Conservation (phyloP, 2,888 invertebrate species). For the Endotricha flammealis region DNA sequence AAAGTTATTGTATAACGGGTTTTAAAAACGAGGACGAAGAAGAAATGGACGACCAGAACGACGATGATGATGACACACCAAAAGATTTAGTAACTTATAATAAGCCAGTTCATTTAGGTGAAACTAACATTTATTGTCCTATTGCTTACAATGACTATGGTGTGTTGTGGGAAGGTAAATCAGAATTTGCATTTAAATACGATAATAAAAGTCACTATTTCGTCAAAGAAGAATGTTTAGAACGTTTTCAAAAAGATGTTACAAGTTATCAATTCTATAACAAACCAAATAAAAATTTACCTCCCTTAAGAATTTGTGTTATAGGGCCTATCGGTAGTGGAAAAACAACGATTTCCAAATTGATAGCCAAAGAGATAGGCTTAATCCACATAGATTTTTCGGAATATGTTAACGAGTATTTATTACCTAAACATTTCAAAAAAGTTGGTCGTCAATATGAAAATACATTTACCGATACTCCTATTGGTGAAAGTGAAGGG, state of each 20-base stretch:
- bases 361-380: conserved; percentile 75
- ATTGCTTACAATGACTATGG: conserved; percentile 73
- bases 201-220: conserved; percentile 75
- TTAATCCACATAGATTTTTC: conserved; percentile 71
- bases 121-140: conserved; percentile 80
- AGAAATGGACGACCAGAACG: conserved; percentile 32
- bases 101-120: conserved; percentile 66
- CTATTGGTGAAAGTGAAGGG: conserved; percentile 43
- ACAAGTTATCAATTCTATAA: conserved; percentile 63
- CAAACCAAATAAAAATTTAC: conserved; percentile 59
- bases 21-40: conserved; percentile 41
- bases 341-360: conserved; percentile 67
- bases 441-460: conserved; percentile 62
- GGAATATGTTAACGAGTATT: conserved; percentile 44
- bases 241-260: conserved; percentile 70
- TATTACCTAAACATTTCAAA: conserved; percentile 61
- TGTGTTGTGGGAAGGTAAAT: conserved; percentile 80
- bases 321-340: conserved; percentile 76
- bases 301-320: conserved; percentile 77
- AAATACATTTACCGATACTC: conserved; percentile 51
- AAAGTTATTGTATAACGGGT: conserved; percentile 44
- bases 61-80: conserved; percentile 33
- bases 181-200: conserved; percentile 69
- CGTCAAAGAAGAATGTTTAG: conserved; percentile 63
- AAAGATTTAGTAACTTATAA: conserved; percentile 46